Evolutionary conservation across 2,888 invertebrate species (phyloP), one percentile per base, ranked within the genome.

Genomic region (Euclidia mi): DNA sequence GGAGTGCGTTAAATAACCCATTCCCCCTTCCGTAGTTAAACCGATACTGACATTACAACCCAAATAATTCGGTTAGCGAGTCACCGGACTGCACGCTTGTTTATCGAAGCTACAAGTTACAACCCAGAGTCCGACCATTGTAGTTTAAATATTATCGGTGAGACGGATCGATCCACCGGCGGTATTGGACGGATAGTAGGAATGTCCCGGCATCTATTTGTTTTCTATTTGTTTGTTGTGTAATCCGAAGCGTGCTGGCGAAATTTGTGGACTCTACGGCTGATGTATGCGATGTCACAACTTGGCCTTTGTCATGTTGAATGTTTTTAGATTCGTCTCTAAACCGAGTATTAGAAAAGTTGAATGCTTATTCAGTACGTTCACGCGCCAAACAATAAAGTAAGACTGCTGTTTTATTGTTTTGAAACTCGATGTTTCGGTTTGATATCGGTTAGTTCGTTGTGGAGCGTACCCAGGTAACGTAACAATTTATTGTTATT

Each of bases 191-290:
- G 62, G 60, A 72, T 70, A 64, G 62, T 50, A 52, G 55, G 56
- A 58, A 66, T 71, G 56, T 71, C 62, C 50, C 56, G 44, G 48
- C 47, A 65, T 59, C 65, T 55, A 59, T 71, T 58, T 61, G 58
- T 59, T 76, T 76, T 76, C 72, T 75, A 73, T 79, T 79, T 77
- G 76, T 81, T 82, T 78, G 75, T 76, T 77, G 71, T 77, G 79
- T 76, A 80, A 82, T 78, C 71, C 52, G 70, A 76, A 76, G 53
- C 71, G 68, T 60, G 67, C 59, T 73, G 58, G 67, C 55, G 46
- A 68, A 72, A 73, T 71, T 66, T 71, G 71, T 63, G 64, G 69
- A 57, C 62, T 61, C 62, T 42, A 50, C 65, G 64, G 71, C 64
- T 74, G 75, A 81, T 77, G 62, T 77, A 71, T 62, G 64, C 52